Percentiles rank a stretch among this genome's conserved stretches.
Evolutionary conservation across 2,888 invertebrate species (phyloP).

Genomic region (Plebejus melissa): DNA sequence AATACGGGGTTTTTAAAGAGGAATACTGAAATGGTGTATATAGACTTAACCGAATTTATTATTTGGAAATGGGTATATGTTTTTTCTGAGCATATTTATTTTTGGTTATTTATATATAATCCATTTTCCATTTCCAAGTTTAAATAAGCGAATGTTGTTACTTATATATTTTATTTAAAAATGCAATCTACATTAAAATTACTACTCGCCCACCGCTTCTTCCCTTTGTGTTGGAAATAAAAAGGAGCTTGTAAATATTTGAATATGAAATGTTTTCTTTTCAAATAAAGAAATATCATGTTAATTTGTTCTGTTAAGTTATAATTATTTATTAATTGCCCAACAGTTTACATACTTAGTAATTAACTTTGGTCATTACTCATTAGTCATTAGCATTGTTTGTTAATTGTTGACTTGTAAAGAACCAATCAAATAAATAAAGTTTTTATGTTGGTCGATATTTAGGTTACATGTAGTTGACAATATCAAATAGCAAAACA

Average conservation of each 20-base stretch:
- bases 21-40: constrained; percentile 1
- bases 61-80: neutral
- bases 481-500: too few species aligned
- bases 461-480: too few species aligned
- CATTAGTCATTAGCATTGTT: neutral
- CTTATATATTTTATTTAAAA: neutral
- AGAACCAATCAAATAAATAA: neutral
- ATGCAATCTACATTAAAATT: constrained; percentile 16
- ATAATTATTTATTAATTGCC: neutral
- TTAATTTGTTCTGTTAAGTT: neutral
- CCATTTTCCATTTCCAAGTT: neutral
- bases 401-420: neutral
- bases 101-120: neutral
- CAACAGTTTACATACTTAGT: neutral
- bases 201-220: neutral
- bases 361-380: neutral
- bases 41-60: neutral
- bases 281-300: neutral
- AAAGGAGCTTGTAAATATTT: neutral
- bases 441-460: too few species aligned
- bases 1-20: constrained; percentile 12
- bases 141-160: neutral
- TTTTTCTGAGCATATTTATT: neutral
- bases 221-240: neutral
- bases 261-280: neutral